These are phyloP conservation scores for Gallinago stenura DNA, from an alignment of 2,797 vertebrate species.

Conservation along the genomic window DNA sequence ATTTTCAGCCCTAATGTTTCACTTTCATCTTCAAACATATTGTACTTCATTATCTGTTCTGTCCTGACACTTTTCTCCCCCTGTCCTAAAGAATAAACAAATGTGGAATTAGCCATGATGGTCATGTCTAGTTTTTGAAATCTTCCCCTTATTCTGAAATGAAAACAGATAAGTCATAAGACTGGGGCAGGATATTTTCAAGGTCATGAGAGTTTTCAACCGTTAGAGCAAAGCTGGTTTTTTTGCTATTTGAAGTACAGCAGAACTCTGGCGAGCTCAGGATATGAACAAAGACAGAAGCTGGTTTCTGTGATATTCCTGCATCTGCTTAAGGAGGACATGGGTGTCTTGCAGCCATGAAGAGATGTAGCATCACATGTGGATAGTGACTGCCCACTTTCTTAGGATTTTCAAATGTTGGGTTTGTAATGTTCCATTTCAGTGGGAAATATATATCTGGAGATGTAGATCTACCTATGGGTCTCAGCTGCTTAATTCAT, in stretches of 20 bases:
- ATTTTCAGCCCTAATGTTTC: neutral
- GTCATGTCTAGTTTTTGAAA: neutral
- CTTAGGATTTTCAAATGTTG: neutral
- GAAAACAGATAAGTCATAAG: neutral
- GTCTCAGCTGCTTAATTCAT: neutral
- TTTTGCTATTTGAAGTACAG: neutral
- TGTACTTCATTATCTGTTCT: neutral
- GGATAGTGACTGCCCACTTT: neutral
- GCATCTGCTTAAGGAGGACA: neutral
- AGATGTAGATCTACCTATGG: neutral
- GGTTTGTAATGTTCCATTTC: neutral
- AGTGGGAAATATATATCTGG: neutral
- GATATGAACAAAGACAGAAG: neutral
- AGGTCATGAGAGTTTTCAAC: neutral
- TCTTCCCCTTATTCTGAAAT: neutral
- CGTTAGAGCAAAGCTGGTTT: neutral
- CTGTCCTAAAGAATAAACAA: neutral
- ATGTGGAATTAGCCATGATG: neutral
- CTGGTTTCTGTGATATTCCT: neutral
- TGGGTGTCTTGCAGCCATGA: neutral
- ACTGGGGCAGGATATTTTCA: neutral
- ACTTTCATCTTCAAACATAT: neutral
- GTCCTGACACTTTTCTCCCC: neutral
- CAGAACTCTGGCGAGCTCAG: neutral
- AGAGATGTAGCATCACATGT: neutral